phyloP scores from a whole-genome alignment of 1,140 invertebrate species.

The Drosophila kanapiae region DNA sequence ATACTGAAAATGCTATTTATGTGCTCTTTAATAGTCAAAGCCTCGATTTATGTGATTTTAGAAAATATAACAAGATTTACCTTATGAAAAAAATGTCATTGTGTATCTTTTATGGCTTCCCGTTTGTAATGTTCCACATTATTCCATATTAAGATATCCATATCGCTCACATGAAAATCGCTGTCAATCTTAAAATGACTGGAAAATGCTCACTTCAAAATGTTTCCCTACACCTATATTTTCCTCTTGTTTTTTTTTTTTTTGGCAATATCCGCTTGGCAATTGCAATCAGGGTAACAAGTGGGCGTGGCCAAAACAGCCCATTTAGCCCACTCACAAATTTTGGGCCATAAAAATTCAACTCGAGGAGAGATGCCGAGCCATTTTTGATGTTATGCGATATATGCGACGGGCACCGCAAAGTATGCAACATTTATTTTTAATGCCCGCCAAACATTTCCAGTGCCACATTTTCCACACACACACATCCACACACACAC shows the following conservation, averaged over 20 bases:
- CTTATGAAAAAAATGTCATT: neutral
- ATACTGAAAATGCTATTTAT: too few species aligned
- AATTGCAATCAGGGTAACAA: constrained; percentile 52
- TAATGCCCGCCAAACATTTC: constrained; percentile 61
- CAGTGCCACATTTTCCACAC: constrained; percentile 35
- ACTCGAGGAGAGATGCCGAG: constrained; percentile 14
- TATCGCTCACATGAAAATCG: constrained; percentile 23
- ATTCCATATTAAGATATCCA: constrained; percentile 31
- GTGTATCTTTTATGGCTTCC: constrained; percentile 11
- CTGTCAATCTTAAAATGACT: constrained; percentile 32
- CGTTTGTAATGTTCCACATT: constrained; percentile 18
- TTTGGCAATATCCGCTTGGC: constrained; percentile 31
- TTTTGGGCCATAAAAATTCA: constrained; percentile 57
- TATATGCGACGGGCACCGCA: constrained; percentile 53
- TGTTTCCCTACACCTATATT: neutral
- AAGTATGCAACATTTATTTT: constrained; percentile 81
- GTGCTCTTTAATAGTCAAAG: too few species aligned
- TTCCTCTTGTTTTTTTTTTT: neutral
- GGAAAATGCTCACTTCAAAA: constrained; percentile 11
- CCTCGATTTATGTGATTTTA: neutral
- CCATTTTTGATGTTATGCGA: constrained; percentile 56
- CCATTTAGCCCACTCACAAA: constrained; percentile 34
- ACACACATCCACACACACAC: neutral
- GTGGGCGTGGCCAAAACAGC: constrained; percentile 24
- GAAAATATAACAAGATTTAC: neutral